Conservation (phyloP, 2,888 invertebrate genomes). For the Boloria selene region DNA sequence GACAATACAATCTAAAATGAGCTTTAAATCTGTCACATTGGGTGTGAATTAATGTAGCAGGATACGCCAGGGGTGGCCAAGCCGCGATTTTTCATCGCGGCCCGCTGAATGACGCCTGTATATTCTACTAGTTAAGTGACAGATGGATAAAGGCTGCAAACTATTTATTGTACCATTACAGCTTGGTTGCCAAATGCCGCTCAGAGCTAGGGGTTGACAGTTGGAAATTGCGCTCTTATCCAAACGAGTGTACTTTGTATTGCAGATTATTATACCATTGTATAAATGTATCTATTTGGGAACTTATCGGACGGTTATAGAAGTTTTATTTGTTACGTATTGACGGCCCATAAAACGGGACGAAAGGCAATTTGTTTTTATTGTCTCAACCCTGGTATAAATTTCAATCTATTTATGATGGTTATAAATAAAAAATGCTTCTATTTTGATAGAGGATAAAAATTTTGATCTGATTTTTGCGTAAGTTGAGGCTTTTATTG, state of each 20-base stretch:
- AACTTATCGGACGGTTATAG: constrained; percentile 53
- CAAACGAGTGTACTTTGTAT: constrained; percentile 52
- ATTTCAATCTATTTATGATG: constrained; percentile 76
- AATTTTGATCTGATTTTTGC: constrained; percentile 27
- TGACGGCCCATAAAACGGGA: constrained; percentile 65
- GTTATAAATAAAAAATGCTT: constrained; percentile 52
- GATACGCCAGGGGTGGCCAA: constrained; percentile 64
- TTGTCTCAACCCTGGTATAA: constrained; percentile 64
- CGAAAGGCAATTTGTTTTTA: constrained; percentile 69
- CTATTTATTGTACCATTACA: constrained; percentile 80
- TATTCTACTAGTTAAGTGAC: constrained; percentile 81
- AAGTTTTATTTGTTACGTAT: constrained; percentile 67
- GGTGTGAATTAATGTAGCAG: constrained; percentile 35
- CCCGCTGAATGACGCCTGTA: constrained; percentile 77
- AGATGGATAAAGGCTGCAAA: constrained; percentile 78
- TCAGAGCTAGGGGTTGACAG: constrained; percentile 68
- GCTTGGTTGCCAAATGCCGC: constrained; percentile 70
- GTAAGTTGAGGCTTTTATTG: constrained; percentile 12
- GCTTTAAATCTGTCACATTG: constrained; percentile 49
- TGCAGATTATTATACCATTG: constrained; percentile 56
- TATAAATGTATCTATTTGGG: constrained; percentile 50
- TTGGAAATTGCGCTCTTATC: constrained; percentile 66
- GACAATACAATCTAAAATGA: constrained; percentile 51
- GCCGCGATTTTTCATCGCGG: constrained; percentile 76
- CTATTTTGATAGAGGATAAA: constrained; percentile 27